Base-by-base conservation (phyloP, 2,888 invertebrate genomes). In the Sesia bembeciformis region DNA sequence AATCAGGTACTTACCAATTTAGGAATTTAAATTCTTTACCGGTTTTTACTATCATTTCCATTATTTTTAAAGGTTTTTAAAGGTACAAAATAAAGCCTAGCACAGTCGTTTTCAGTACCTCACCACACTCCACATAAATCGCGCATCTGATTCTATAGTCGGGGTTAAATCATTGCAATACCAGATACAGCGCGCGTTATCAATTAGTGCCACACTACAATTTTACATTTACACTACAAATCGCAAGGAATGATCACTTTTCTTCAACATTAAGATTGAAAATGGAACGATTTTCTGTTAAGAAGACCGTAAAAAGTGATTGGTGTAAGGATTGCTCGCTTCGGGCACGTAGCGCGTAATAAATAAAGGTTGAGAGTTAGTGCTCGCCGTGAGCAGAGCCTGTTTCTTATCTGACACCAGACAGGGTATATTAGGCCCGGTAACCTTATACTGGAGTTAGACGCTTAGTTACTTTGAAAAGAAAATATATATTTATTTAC, bases 361-460 rank as follows among this genome's bases (percentile, higher is more conserved):
- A 85, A 87, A 88, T 86, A 86, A 82, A 78, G 70, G 66, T 69
- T 62, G 69, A 81, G 82, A 84, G 76, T 84, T 83, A 84, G 76
- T 76, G 70, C 72, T 60, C 67, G 77, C 74, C 74, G 71, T 74
- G 72, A 76, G 75, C 77, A 66, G 66, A 68, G 72, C 78, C 69
- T 73, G 80, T 81, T 78, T 71, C 81, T 86, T 86, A 87, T 86
- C 86, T 74, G 70, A 59, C 68, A 60, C 67, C 46, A 3, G 46
- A 6, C 46, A 67, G 69, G 72, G 72, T 79, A 69, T 73, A 72
- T 76, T 76, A 68, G 69, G 65, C 70, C 65, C 66, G 65, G 84
- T 79, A 82, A 84, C 78, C 73, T 74, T 77, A 84, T 70, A 81
- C 81, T 70, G 64, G 67, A 60, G 64, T 74, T 69, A 73, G 70